Conservation (phyloP, 2,113 vertebrate genomes). For the Cottus gobio region DNA sequence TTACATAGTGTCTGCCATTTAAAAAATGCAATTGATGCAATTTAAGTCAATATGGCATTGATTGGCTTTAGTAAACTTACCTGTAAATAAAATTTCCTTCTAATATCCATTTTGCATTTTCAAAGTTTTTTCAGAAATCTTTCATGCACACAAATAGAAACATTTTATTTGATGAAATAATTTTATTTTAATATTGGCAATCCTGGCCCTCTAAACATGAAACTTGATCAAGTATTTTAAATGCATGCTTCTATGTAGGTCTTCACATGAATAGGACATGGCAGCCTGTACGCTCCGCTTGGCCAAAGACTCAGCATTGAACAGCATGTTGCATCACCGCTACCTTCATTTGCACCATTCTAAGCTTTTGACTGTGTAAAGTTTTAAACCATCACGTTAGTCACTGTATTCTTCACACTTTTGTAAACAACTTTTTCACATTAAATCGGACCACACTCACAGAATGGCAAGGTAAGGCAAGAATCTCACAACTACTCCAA, state of each 20-base stretch:
- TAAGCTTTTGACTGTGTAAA: constrained; percentile 79
- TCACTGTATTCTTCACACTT: constrained; percentile 84
- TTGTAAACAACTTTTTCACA: constrained; percentile 87
- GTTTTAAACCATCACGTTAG: constrained; percentile 79
- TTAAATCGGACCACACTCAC: constrained; percentile 87
- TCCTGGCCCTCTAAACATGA: constrained; percentile 4
- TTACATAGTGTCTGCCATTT: background rate
- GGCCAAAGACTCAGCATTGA: background rate
- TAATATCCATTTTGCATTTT: background rate
- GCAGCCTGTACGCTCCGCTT: background rate
- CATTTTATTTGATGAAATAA: background rate
- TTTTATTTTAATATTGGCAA: constrained; percentile 21
- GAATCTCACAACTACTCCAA: constrained; percentile 78
- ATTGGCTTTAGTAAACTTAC: background rate
- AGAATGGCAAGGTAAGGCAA: constrained; percentile 89
- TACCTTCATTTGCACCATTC: constrained; percentile 76
- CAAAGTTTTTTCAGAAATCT: background rate
- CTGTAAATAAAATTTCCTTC: background rate
- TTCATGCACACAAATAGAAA: background rate
- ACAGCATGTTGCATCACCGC: constrained; percentile 72
- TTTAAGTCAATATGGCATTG: background rate
- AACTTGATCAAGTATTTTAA: background rate
- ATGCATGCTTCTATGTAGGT: constrained; percentile 28
- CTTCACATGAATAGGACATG: background rate
- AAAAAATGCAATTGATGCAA: background rate